These are phyloP conservation scores for Wiebesia pumilae DNA, from an alignment of 1,140 invertebrate genomes.

Conservation along the genomic window DNA sequence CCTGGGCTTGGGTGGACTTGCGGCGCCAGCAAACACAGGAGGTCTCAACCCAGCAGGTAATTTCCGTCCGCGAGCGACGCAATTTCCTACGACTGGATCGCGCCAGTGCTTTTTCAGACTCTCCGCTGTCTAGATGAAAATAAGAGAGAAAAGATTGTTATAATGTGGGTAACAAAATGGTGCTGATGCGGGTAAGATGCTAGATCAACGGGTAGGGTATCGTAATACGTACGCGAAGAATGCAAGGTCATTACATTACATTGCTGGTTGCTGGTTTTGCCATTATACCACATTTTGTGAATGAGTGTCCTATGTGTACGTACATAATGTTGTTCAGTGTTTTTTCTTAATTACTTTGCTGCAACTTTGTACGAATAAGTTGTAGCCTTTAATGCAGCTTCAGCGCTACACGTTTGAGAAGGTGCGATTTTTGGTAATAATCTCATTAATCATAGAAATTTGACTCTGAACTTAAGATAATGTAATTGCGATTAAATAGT, in stretches of 20 bases:
- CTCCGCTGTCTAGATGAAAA: not conserved
- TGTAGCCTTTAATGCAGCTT: too few species aligned
- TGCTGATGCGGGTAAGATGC: not conserved
- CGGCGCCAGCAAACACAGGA: conserved; percentile 84
- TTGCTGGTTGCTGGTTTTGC: not conserved
- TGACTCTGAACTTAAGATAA: too few species aligned
- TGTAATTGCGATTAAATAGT: too few species aligned
- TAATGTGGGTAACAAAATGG: too few species aligned
- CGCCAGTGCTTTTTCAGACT: not conserved
- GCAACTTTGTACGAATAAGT: too few species aligned
- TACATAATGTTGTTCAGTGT: too few species aligned
- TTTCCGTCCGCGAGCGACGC: conserved; percentile 39
- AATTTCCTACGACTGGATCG: conserved; percentile 2
- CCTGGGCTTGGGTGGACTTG: conserved; percentile 88
- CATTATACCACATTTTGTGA: not conserved
- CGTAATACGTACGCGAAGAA: not conserved
- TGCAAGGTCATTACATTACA: not conserved
- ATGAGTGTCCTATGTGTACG: too few species aligned
- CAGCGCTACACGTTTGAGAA: too few species aligned
- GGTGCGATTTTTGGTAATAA: too few species aligned
- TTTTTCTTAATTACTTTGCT: too few species aligned
- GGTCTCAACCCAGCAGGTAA: conserved; percentile 92
- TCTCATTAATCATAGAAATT: too few species aligned
- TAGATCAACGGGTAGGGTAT: not conserved
- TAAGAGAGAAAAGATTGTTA: not conserved